phyloP scores from a whole-genome alignment of 2,797 vertebrate genomes.

The Dryobates pubescens region DNA sequence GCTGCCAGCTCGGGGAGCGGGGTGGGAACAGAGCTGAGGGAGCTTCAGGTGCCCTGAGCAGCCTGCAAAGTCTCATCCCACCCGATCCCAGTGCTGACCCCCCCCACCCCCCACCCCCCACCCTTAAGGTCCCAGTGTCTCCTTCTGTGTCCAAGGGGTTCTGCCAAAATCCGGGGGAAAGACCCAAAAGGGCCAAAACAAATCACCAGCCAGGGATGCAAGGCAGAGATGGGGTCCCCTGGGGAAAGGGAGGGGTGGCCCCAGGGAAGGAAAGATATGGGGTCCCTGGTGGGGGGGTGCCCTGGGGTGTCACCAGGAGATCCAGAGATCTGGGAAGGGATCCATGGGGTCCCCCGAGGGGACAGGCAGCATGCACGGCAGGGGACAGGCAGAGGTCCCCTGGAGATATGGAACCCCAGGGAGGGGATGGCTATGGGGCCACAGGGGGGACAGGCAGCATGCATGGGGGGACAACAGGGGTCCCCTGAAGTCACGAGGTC shows the following conservation, averaged over 20 bases:
- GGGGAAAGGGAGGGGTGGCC: background rate
- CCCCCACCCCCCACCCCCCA: no score
- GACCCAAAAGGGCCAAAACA: no score
- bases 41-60: background rate
- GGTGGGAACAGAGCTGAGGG: background rate
- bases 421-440: background rate
- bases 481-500: background rate
- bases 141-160: background rate
- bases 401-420: background rate
- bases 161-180: background rate
- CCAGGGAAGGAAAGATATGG: background rate
- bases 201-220: background rate
- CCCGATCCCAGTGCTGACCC: background rate
- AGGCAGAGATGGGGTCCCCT: background rate
- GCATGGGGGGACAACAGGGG: background rate
- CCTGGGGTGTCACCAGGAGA: background rate
- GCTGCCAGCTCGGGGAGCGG: background rate
- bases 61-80: background rate
- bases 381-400: background rate
- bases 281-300: background rate
- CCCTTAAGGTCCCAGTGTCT: background rate
- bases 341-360: background rate
- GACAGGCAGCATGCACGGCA: slow-evolving; percentile 2
- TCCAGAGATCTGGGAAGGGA: background rate
- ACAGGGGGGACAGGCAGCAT: background rate